A percentile compares a stretch with the other conserved stretches of the same genome.
phyloP scores from a whole-genome alignment of 2,113 vertebrate species.

The Antennarius striatus region DNA sequence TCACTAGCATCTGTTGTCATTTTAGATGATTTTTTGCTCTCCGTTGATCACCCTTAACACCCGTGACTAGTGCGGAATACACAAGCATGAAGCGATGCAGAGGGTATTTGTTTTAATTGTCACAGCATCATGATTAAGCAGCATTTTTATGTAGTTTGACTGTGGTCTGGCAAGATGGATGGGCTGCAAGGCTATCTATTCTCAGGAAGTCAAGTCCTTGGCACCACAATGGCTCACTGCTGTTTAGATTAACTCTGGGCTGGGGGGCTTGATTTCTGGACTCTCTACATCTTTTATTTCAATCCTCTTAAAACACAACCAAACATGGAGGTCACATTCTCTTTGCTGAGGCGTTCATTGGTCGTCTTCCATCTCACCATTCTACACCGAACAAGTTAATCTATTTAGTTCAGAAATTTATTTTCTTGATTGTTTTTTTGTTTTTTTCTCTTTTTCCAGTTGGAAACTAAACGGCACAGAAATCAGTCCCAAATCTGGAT shows the following conservation, averaged over 20 bases:
- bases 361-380: slow-evolving; percentile 1
- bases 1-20: slow-evolving; percentile 50
- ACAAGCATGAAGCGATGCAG: slow-evolving; percentile 51
- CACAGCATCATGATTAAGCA: slow-evolving; percentile 71
- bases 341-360: neutral
- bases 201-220: slow-evolving; percentile 55
- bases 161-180: slow-evolving; percentile 74
- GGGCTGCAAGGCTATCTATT: slow-evolving; percentile 66
- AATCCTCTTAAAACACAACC: slow-evolving; percentile 31
- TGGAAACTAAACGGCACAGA: slow-evolving; percentile 95
- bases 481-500: slow-evolving; percentile 85
- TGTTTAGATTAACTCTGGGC: slow-evolving; percentile 62
- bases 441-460: slow-evolving; percentile 70
- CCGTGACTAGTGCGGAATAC: slow-evolving; percentile 52
- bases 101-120: slow-evolving; percentile 78
- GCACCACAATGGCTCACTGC: slow-evolving; percentile 55
- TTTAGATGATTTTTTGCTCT: slow-evolving; percentile 70
- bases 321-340: slow-evolving; percentile 22
- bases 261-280: slow-evolving; percentile 41
- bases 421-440: neutral
- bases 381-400: slow-evolving; percentile 15
- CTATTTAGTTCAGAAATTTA: slow-evolving; percentile 21
- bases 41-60: slow-evolving; percentile 63
- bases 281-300: slow-evolving; percentile 29
- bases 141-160: slow-evolving; percentile 73